phyloP scores from a whole-genome alignment of 2,797 vertebrate species.

The Tenualosa ilisha region DNA sequence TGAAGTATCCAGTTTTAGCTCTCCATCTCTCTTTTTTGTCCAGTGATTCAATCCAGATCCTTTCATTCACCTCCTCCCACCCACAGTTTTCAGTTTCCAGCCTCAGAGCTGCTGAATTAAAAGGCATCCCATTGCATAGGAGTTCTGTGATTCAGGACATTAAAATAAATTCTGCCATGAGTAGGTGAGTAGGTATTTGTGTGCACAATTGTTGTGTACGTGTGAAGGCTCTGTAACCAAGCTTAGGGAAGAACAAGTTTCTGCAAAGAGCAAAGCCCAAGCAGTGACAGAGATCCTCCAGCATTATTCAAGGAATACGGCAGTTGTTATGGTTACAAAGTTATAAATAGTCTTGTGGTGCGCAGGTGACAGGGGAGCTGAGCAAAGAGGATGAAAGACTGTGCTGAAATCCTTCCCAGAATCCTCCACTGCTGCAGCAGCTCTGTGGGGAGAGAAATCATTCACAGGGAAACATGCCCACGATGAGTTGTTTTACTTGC shows the following conservation, averaged over 20 bases:
- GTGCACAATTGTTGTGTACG: background rate
- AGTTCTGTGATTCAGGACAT: background rate
- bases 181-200: background rate
- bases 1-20: background rate
- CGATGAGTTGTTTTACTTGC: background rate
- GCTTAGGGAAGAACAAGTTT: background rate
- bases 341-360: conserved; percentile 5
- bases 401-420: conserved; percentile 13
- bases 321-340: conserved; percentile 20
- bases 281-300: background rate
- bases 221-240: background rate
- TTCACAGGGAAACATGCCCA: background rate
- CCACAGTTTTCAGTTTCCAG: background rate
- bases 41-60: background rate
- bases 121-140: background rate
- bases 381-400: background rate
- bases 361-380: conserved; percentile 7
- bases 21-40: background rate
- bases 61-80: background rate
- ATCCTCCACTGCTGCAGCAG: background rate
- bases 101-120: background rate
- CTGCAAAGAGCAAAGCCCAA: background rate
- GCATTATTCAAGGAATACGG: background rate
- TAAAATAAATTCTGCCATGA: background rate
- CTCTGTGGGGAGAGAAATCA: background rate